A percentile compares a stretch with the other conserved stretches of the same genome.
Evolutionary conservation across 1,140 invertebrate genomes (phyloP).

Genomic region (Caerostris darwini): DNA sequence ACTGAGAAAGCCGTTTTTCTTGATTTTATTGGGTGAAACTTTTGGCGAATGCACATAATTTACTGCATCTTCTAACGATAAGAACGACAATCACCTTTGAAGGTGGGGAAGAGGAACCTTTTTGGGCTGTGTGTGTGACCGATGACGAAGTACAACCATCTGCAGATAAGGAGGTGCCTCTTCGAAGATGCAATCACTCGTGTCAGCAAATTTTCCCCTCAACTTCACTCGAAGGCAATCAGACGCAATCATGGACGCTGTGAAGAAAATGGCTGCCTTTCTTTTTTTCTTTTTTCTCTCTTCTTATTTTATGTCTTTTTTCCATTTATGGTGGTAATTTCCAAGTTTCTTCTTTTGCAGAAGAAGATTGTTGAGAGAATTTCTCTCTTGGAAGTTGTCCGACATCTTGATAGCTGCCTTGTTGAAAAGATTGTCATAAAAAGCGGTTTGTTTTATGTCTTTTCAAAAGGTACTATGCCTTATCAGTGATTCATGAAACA

Average conservation of each 20-base stretch:
- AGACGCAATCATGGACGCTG: slow-evolving; percentile 17
- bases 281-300: neutral
- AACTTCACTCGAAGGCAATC: slow-evolving; percentile 49
- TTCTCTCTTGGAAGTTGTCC: neutral
- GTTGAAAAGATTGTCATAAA: neutral
- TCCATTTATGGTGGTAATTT: slow-evolving; percentile 5
- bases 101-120: neutral
- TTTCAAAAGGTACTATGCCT: neutral
- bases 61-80: neutral
- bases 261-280: slow-evolving; percentile 25
- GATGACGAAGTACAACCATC: slow-evolving; percentile 19
- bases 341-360: neutral
- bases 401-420: neutral
- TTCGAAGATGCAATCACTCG: slow-evolving; percentile 40
- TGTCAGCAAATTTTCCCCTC: slow-evolving; percentile 51
- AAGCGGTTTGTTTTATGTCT: neutral
- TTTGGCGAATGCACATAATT: neutral
- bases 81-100: neutral
- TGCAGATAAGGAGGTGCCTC: slow-evolving; percentile 26
- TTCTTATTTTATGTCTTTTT: slow-evolving; percentile 1
- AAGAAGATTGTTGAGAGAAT: neutral
- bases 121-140: neutral
- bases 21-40: neutral
- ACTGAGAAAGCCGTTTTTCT: neutral
- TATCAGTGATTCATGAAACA: neutral